Conservation (phyloP, 1,140 invertebrate genomes). For the Melipona quadrifasciata region DNA sequence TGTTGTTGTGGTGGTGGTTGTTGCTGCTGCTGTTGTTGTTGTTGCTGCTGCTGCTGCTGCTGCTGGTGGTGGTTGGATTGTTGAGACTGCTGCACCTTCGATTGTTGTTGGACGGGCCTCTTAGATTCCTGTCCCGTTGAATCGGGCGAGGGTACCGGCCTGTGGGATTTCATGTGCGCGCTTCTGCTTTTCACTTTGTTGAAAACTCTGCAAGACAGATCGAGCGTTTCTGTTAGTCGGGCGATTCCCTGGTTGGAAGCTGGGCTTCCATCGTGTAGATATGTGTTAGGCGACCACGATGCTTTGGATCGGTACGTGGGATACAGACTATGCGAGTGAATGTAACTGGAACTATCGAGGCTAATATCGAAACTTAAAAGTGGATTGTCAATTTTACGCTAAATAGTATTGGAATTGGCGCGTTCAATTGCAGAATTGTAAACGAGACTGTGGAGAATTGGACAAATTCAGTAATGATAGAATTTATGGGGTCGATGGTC, state of each 20-base stretch:
- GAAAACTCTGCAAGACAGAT: constrained; percentile 92
- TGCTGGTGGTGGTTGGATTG: constrained; percentile 65
- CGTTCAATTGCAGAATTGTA: too few relatives aligned
- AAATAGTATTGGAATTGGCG: too few relatives aligned
- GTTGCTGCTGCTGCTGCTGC: constrained; percentile 58
- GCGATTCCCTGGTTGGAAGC: background rate
- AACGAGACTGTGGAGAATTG: too few relatives aligned
- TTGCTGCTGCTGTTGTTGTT: constrained; percentile 68
- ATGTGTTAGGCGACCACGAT: background rate
- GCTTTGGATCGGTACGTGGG: constrained; percentile 2
- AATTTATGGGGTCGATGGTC: too few relatives aligned
- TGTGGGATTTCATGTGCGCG: constrained; percentile 99
- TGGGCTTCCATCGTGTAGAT: background rate
- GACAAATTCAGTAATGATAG: too few relatives aligned
- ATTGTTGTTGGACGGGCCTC: constrained; percentile 68
- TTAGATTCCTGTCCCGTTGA: constrained; percentile 81
- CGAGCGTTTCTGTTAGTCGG: constrained; percentile 52
- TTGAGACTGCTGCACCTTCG: constrained; percentile 66
- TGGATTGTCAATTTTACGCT: too few relatives aligned
- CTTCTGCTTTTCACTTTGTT: constrained; percentile 98
- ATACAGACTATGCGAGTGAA: background rate
- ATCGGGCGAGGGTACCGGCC: constrained; percentile 84
- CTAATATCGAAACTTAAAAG: too few relatives aligned
- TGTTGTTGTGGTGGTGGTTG: constrained; percentile 68
- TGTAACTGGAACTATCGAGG: background rate